Base-by-base conservation (phyloP, 2,888 invertebrate genomes). In the Lydus trimaculatus region DNA sequence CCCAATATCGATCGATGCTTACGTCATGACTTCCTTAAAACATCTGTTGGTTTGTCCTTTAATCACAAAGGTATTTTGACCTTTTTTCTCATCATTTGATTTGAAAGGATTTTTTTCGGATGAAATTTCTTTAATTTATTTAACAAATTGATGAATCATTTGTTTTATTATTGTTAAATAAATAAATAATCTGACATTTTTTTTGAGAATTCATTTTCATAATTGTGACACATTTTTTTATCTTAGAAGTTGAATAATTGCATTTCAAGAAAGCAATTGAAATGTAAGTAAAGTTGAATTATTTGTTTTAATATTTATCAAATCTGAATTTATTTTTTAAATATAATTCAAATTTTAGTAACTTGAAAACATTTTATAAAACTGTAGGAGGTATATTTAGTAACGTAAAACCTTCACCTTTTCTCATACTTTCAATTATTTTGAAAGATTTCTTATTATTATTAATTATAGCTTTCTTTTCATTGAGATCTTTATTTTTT, bases 41-140 rank as follows among this genome's bases (percentile, higher is more conserved):
- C 52, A 52, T 52, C 52, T 52, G 52, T 52, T 52, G 52, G 23
- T 52, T 23, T 48, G 52, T 25, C 15, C 52, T 52, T 52, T 52
- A 52, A 9, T 25, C 43, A 52, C 4, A 25, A 13, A 52, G 11
- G 52, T 13, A 52, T 52, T 52, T 25, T 52, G 52, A 52, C 25
- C 23, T 52, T 52, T 52, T 52, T 13, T 20, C n/a, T n/a, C n/a
- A n/a, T n/a, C n/a, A n/a, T n/a, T n/a, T n/a, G n/a, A n/a, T n/a
- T n/a, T n/a, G n/a, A n/a, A n/a, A n/a, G n/a, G n/a, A n/a, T n/a
- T n/a, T n/a, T n/a, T n/a, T n/a, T n/a, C n/a, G n/a, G n/a, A n/a
- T n/a, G n/a, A n/a, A n/a, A n/a, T n/a, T n/a, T n/a, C n/a, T n/a
- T n/a, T n/a, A n/a, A n/a, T n/a, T n/a, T n/a, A n/a, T n/a, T n/a